Evolutionary conservation across 1,140 invertebrate genomes (phyloP).

Genomic region (Eurytemora carolleeae): DNA sequence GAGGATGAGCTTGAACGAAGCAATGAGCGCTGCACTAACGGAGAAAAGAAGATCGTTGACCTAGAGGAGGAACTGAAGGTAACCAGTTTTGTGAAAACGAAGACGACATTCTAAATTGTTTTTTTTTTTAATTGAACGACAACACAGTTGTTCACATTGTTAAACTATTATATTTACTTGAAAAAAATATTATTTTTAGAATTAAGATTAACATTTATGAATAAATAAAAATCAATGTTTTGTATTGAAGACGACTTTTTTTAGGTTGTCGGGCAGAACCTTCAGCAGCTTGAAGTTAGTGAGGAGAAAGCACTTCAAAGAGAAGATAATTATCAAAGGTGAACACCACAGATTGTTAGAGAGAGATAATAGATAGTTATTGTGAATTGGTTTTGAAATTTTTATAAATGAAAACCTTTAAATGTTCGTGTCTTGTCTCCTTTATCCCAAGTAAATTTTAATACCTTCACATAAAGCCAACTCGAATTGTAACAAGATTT

Average conservation of each 20-base stretch:
- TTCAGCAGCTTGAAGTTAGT: conserved; percentile 2
- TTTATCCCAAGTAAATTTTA: neutral
- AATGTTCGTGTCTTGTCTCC: too few species aligned
- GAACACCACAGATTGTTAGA: too few species aligned
- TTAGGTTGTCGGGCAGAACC: conserved; percentile 6
- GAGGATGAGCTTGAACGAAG: conserved; percentile 5
- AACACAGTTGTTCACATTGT: neutral
- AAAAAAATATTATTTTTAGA: neutral
- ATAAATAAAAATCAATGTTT: neutral
- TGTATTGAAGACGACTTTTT: neutral
- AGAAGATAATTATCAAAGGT: conserved; percentile 8
- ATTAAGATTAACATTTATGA: neutral
- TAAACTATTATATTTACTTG: neutral
- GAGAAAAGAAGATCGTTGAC: conserved; percentile 10
- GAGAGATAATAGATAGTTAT: neutral
- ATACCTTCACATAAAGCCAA: neutral
- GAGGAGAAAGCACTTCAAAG: conserved; percentile 6
- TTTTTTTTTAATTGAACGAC: neutral
- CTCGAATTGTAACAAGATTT: neutral
- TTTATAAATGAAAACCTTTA: neutral
- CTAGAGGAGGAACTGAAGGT: conserved; percentile 6
- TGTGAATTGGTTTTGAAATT: neutral
- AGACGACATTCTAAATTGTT: neutral
- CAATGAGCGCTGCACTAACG: neutral
- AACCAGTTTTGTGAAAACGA: neutral